phyloP scores from a whole-genome alignment of 2,888 invertebrate species.

The Synanthedon andrenaeformis region DNA sequence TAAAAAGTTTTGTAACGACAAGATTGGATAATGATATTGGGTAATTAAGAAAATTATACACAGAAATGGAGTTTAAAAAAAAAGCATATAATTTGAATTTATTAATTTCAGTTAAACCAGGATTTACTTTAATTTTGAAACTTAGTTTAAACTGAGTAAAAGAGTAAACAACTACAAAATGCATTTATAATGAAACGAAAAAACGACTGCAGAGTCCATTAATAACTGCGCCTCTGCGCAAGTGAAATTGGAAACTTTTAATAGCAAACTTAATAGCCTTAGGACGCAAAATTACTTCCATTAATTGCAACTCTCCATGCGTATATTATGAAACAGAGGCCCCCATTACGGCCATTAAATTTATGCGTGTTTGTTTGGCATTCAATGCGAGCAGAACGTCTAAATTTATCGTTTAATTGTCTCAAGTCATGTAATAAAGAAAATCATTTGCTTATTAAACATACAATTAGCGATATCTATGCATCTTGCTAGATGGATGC shows the following conservation, averaged over 20 bases:
- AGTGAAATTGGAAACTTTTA: constrained; percentile 50
- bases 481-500: constrained; percentile 49
- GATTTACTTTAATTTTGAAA: too few species aligned
- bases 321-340: constrained; percentile 34
- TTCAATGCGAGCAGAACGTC: background rate
- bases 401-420: constrained; percentile 1
- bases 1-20: constrained; percentile 25
- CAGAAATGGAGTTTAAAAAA: background rate
- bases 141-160: too few species aligned
- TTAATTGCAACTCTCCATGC: constrained; percentile 36
- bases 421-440: background rate
- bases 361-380: background rate
- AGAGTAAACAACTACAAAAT: too few species aligned
- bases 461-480: constrained; percentile 55
- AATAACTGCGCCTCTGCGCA: constrained; percentile 33
- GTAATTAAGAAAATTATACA: background rate
- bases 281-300: constrained; percentile 45
- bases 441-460: constrained; percentile 38
- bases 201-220: constrained; percentile 21
- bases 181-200: constrained; percentile 19
- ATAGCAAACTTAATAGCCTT: constrained; percentile 44
- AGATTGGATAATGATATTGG: constrained; percentile 4
- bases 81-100: background rate
- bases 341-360: constrained; percentile 23
- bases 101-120: too few species aligned